phyloP scores from a whole-genome alignment of 2,797 vertebrate genomes.

The Syngnathus acus region DNA sequence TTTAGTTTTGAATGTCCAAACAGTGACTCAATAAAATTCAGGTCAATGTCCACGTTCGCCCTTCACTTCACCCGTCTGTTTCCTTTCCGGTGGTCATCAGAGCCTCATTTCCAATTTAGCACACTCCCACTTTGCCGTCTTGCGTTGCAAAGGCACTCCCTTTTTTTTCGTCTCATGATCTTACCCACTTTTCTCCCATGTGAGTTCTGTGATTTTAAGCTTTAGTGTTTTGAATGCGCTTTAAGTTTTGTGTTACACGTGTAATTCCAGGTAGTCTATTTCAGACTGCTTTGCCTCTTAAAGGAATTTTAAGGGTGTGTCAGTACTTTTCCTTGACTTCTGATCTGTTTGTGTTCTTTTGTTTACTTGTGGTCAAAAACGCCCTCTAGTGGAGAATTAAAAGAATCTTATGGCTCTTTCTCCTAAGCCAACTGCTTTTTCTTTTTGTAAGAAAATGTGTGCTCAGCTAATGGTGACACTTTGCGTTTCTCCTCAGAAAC shows the following conservation, averaged over 20 bases:
- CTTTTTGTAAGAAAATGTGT: not conserved
- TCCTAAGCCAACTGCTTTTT: not conserved
- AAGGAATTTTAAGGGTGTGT: slow-evolving; percentile 63
- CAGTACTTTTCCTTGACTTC: slow-evolving; percentile 49
- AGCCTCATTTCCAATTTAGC: not conserved
- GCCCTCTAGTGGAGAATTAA: slow-evolving; percentile 57
- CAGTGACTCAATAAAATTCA: too few relatives aligned
- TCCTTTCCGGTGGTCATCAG: not conserved
- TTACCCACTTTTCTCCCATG: not conserved
- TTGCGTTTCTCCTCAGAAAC: slow-evolving; percentile 44
- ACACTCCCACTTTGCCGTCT: slow-evolving; percentile 29
- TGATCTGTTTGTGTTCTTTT: slow-evolving; percentile 31
- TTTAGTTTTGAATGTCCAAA: not conserved
- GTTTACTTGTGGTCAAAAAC: slow-evolving; percentile 16
- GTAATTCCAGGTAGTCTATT: slow-evolving; percentile 2
- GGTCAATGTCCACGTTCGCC: not conserved
- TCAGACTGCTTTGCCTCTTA: slow-evolving; percentile 7
- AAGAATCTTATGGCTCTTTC: not conserved
- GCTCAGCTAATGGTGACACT: not conserved
- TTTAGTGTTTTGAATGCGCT: not conserved
- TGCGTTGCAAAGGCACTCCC: not conserved
- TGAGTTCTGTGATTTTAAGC: slow-evolving; percentile 11
- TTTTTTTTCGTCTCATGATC: slow-evolving; percentile 8
- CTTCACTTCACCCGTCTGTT: not conserved
- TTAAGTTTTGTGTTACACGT: not conserved